Conservation (phyloP, 1,140 invertebrate genomes). For the Subanguina moxae region DNA sequence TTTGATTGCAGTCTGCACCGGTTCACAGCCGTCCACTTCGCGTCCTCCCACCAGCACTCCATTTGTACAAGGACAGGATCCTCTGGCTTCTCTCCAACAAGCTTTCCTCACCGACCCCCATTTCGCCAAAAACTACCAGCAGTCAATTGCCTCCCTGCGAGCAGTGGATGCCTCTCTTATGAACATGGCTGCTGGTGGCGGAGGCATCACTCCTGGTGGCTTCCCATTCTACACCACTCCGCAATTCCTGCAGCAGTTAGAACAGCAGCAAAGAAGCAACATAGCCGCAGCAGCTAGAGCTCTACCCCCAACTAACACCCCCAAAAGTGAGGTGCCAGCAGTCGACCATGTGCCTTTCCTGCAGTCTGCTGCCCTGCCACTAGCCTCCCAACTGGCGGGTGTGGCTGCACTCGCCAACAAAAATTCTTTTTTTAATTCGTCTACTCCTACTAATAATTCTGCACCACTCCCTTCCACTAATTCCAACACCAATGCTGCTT, state of each 20-base stretch:
- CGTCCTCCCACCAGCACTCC: not conserved
- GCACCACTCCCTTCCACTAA: not conserved
- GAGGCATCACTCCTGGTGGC: not conserved
- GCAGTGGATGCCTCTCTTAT: constrained; percentile 20
- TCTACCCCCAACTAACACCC: too few species aligned
- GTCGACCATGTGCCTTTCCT: not conserved
- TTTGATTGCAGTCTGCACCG: not conserved
- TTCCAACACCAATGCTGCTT: not conserved
- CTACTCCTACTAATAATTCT: not conserved
- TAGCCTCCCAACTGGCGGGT: constrained; percentile 17
- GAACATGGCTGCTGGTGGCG: constrained; percentile 6
- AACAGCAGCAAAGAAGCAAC: constrained; percentile 7
- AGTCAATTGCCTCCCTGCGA: constrained; percentile 23
- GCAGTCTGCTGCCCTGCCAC: not conserved
- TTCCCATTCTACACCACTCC: constrained; percentile 5
- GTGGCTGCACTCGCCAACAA: constrained; percentile 7
- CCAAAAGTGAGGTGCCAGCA: too few species aligned
- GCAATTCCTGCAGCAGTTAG: constrained; percentile 11
- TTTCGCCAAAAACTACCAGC: constrained; percentile 19
- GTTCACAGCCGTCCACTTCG: not conserved
- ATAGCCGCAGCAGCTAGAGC: not conserved
- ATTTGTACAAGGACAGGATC: not conserved
- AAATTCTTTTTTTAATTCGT: not conserved
- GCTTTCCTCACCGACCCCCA: constrained; percentile 18
- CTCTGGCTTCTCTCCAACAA: constrained; percentile 4